Base-by-base conservation (phyloP, 2,888 invertebrate species). In the Noctua pronuba region DNA sequence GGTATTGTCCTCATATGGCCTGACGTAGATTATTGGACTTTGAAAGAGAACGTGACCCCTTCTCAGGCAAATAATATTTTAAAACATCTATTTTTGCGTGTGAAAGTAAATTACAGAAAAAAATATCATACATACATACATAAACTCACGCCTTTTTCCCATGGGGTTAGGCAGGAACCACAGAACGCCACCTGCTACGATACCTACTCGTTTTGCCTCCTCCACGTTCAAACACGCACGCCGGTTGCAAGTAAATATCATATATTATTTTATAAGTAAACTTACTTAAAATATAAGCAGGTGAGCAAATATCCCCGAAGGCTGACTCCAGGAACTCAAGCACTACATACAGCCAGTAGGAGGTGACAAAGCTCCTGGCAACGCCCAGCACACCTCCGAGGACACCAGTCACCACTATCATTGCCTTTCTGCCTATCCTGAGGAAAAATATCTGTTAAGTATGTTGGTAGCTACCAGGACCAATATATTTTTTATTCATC, bases 231-330 rank as follows among this genome's bases (percentile, higher is more conserved):
- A n/a, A n/a, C n/a, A n/a, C n/a, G n/a, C n/a, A n/a, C n/a, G n/a
- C n/a, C n/a, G n/a, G n/a, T n/a, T n/a, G n/a, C n/a, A n/a, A n/a
- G n/a, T n/a, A 41, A 41, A 41, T 41, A 0, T 41, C 44, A 11
- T 1, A n/a, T 10, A 52, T 52, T 11, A 52, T 52, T 52, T 52
- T 24, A 58, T 58, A 16, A n/a, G 7, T 13, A 38, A 46, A 87
- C 94, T 92, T 85, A 95, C 95, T 91, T 24, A 95, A 89, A 68
- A 95, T 91, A 81, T 93, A 95, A 70, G 90, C 88, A 0, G 96
- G 95, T 0, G 95, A 95, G 82, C 94, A 95, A 58, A 88, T 91
- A 75, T 96, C 96, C 8, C 96, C 96, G 3, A 96, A 88, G 21
- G 93, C 94, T 3, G 94, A 91, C 78, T 95, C 96, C 2, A 96